These are phyloP conservation scores for Artibeus lituratus DNA, from an alignment of 2,797 vertebrate species.

Conservation along the genomic window DNA sequence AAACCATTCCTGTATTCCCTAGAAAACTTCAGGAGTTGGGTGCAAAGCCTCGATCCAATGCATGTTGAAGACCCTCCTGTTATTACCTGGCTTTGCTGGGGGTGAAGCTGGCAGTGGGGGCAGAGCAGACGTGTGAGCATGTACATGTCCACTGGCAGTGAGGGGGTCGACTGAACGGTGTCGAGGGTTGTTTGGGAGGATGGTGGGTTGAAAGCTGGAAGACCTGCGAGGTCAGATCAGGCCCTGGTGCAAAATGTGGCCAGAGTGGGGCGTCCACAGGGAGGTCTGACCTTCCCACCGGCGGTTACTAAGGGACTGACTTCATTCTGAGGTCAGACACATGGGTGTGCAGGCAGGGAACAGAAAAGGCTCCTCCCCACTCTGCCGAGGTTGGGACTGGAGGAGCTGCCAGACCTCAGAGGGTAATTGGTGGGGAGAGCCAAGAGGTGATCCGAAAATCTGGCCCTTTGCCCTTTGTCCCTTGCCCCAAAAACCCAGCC, in stretches of 20 bases:
- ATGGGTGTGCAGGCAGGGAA: not conserved
- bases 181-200: not conserved
- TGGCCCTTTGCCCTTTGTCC: not conserved
- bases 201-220: not conserved
- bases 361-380: not conserved
- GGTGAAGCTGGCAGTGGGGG: not conserved
- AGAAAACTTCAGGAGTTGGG: not conserved
- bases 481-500: not conserved
- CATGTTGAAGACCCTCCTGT: not conserved
- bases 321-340: not conserved
- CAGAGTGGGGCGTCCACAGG: not conserved
- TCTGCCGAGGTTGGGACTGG: not conserved
- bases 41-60: not conserved
- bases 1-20: not conserved
- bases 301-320: not conserved
- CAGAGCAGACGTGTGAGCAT: accelerated
- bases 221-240: not conserved
- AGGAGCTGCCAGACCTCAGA: not conserved
- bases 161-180: not conserved
- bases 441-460: not conserved
- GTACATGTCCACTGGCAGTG: not conserved
- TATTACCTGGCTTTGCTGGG: not conserved
- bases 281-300: not conserved
- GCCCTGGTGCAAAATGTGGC: not conserved
- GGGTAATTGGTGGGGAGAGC: not conserved